phyloP scores from a whole-genome alignment of 2,888 invertebrate genomes.

The Xestia ashworthii region DNA sequence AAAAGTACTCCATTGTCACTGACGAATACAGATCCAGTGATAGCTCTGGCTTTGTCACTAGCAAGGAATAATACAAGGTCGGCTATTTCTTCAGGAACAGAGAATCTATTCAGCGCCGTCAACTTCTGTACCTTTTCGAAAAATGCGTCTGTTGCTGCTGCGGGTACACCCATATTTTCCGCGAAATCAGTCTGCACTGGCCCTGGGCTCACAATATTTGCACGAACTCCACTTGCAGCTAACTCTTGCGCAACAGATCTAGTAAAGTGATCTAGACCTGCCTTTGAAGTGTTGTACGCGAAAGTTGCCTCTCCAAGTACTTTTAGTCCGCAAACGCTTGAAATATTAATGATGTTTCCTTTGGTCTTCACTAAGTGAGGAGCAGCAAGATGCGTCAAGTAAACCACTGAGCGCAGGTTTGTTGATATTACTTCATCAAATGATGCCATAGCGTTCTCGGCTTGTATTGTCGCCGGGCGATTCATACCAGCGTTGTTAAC shows the following conservation, averaged over 20 bases:
- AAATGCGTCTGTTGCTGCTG: not conserved
- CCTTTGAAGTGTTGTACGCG: constrained; percentile 11
- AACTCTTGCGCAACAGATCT: constrained; percentile 20
- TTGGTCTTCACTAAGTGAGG: constrained; percentile 62
- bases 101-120: not conserved
- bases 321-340: not conserved
- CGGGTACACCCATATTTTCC: constrained; percentile 1
- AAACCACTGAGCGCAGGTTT: constrained; percentile 45
- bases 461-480: not conserved
- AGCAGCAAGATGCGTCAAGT: constrained; percentile 55
- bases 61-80: constrained; percentile 16
- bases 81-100: constrained; percentile 6
- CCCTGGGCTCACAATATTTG: constrained; percentile 14
- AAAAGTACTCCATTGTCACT: constrained; percentile 9
- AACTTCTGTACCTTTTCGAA: not conserved
- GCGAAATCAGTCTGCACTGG: not conserved
- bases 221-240: constrained; percentile 19
- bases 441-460: not conserved
- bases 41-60: constrained; percentile 25
- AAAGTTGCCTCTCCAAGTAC: not conserved
- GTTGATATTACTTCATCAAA: constrained; percentile 43
- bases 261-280: constrained; percentile 21
- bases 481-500: constrained; percentile 29
- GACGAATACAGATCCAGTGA: constrained; percentile 13
- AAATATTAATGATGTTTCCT: constrained; percentile 79